Base-by-base conservation (phyloP, 2,797 vertebrate genomes). In the Mastacembelus armatus region DNA sequence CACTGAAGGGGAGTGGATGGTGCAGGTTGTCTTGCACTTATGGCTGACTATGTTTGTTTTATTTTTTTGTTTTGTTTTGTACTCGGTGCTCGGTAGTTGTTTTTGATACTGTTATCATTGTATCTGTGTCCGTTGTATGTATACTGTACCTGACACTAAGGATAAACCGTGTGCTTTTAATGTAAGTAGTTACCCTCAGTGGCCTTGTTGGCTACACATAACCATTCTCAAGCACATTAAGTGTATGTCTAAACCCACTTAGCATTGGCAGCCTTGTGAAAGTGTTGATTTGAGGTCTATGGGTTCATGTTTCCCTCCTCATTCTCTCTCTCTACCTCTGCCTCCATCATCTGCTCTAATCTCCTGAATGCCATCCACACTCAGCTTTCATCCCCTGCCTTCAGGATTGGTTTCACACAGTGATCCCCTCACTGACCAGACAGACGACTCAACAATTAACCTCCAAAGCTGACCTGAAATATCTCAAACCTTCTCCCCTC, bases 391-490 rank as follows among this genome's bases (percentile, higher is more conserved):
- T 89, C 71, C 81, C 84, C 66, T 82, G 79, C 88, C 84, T 86
- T 76, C 77, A 77, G 85, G 87, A 91, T 86, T 86, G 86, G 83
- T 83, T 87, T 86, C 83, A 79, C 76, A 77, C 79, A 73, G 89
- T 81, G 85, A 92, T 92, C 89, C 70, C 77, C 80, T 83, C 84
- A 40, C 83, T 83, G 82, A 82, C 91, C 90, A 89, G 89, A 83
- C 89, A 88, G 85, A 87, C 82, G 78, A 88, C 77, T 89, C 80
- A 44, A 80, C 91, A 92, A 93, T 93, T 94, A 93, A 92, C 91
- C 92, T 92, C 82, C 49, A 65, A 87, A 83, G 67, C 84, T 89
- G 91, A 93, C 92, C 92, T 77, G 82, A 88, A 91, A 91, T 91
- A 90, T 89, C 87, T 80, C 85, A 83, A 77, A 83, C 88, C 81